Percentiles rank a stretch among this genome's conserved stretches.
Conservation (phyloP, 1,140 invertebrate genomes). For the Drosophila tristis region DNA sequence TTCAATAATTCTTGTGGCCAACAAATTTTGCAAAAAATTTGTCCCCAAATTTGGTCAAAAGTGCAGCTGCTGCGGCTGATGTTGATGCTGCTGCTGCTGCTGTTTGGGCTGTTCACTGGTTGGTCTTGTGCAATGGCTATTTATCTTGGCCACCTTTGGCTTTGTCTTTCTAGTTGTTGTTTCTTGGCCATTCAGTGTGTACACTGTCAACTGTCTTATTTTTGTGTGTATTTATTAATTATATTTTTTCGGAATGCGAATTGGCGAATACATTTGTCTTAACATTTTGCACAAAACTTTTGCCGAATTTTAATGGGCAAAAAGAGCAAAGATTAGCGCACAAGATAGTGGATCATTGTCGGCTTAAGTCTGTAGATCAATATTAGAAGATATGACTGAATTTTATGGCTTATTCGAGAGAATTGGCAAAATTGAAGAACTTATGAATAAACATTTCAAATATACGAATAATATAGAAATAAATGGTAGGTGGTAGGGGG, state of each 20-base stretch:
- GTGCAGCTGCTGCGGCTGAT: constrained; percentile 17
- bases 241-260: constrained; percentile 9
- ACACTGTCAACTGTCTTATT: constrained; percentile 24
- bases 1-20: constrained; percentile 5
- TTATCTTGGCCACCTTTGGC: constrained; percentile 36
- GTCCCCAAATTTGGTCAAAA: constrained; percentile 38
- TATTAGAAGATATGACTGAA: neutral
- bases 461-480: too few relatives aligned
- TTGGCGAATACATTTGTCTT: constrained; percentile 14
- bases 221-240: constrained; percentile 8
- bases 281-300: constrained; percentile 26
- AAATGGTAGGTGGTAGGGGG: too few relatives aligned
- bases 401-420: neutral
- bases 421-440: neutral
- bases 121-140: constrained; percentile 31
- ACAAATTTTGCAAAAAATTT: constrained; percentile 34
- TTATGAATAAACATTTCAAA: neutral
- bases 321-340: constrained; percentile 38
- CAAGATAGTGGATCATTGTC: constrained; percentile 38
- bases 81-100: neutral
- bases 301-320: constrained; percentile 29
- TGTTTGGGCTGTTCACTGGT: constrained; percentile 4
- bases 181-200: constrained; percentile 31
- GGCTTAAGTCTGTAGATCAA: neutral
- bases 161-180: constrained; percentile 14